Evolutionary conservation across 2,888 invertebrate species (phyloP).

Genomic region (Clitarchus hookeri): DNA sequence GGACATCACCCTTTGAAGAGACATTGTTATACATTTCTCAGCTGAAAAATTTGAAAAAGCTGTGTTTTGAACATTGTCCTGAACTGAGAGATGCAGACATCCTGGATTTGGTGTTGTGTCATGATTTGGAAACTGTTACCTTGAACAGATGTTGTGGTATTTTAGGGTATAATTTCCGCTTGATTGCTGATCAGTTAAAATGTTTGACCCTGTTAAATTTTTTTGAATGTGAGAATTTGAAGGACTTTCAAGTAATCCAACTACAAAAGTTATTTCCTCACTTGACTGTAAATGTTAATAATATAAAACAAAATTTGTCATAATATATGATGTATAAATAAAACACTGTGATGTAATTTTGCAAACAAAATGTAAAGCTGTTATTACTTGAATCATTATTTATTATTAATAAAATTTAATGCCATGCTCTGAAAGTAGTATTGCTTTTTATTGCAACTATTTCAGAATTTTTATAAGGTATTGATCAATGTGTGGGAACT

Average conservation of each 20-base stretch:
- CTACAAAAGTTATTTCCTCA: not conserved
- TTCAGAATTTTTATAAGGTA: not conserved
- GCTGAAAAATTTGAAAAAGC: not conserved
- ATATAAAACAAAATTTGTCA: not conserved
- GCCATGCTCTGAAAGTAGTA: not conserved
- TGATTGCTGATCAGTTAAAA: not conserved
- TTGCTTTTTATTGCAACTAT: not conserved
- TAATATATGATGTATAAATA: not conserved
- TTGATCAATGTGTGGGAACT: not conserved
- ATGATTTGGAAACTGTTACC: not conserved
- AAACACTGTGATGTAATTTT: no score
- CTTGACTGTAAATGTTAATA: not conserved
- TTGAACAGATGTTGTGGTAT: not conserved
- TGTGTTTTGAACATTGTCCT: constrained; percentile 20
- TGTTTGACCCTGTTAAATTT: not conserved
- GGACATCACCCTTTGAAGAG: not conserved
- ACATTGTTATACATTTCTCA: not conserved
- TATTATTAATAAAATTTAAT: not conserved
- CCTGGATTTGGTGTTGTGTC: not conserved
- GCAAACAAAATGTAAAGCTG: not conserved
- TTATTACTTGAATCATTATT: not conserved
- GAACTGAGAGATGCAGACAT: not conserved
- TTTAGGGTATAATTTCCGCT: not conserved
- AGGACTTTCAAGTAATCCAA: not conserved
- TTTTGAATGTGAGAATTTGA: not conserved